These are phyloP conservation scores for Fistularia commersonii DNA, from an alignment of 2,797 vertebrate genomes.

Conservation along the genomic window DNA sequence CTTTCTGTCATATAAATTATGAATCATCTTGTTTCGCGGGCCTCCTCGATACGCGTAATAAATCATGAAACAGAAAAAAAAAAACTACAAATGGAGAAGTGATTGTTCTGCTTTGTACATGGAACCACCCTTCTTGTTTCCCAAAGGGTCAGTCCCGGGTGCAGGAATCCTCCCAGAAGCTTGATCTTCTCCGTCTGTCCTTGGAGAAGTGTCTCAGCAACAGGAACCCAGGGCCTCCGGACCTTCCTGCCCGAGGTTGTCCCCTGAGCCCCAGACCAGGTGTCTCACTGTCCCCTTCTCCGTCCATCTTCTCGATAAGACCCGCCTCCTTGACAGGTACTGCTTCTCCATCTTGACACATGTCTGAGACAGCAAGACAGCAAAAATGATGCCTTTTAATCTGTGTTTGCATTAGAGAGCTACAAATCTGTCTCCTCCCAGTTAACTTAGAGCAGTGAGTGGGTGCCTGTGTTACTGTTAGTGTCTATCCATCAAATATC, in stretches of 20 bases:
- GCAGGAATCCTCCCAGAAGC: conserved; percentile 88
- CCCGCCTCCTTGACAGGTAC: conserved; percentile 86
- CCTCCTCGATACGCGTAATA: too few species aligned
- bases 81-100: too few species aligned
- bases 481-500: too few species aligned
- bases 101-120: neutral
- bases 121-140: neutral
- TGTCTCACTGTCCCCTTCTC: conserved; percentile 54
- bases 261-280: conserved; percentile 30
- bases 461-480: too few species aligned
- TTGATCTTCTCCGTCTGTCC: conserved; percentile 82
- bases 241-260: conserved; percentile 19
- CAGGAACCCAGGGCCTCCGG: conserved; percentile 60
- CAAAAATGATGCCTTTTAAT: too few species aligned
- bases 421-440: too few species aligned
- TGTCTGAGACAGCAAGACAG: too few species aligned
- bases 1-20: too few species aligned
- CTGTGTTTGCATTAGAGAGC: neutral
- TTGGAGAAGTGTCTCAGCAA: conserved; percentile 76
- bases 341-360: too few species aligned
- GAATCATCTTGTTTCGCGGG: too few species aligned
- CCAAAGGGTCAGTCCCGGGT: conserved; percentile 81
- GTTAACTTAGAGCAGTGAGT: too few species aligned
- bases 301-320: conserved; percentile 74
- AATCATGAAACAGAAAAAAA: too few species aligned